These are phyloP conservation scores for Smutsia temminckii DNA, from an alignment of 2,797 vertebrate species.

Conservation along the genomic window DNA sequence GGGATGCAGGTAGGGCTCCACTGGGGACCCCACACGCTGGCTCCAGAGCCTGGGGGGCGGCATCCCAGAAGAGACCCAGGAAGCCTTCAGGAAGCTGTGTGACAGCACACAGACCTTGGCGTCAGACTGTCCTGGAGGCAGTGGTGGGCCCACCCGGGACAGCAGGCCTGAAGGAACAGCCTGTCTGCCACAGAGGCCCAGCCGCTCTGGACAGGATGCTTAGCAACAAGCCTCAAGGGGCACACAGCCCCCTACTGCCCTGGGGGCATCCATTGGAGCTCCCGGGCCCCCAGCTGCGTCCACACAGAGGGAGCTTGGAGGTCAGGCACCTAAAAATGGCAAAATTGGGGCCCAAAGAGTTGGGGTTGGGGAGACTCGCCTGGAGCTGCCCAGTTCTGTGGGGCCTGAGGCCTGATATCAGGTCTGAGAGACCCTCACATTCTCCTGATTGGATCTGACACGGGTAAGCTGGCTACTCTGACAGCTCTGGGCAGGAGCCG, in stretches of 20 bases:
- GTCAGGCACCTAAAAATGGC: too few relatives aligned
- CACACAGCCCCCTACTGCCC: background rate
- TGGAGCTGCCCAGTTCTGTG: background rate
- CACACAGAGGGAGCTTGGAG: background rate
- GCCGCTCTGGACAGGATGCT: fast-evolving
- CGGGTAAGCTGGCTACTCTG: fast-evolving
- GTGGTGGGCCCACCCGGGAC: too few relatives aligned
- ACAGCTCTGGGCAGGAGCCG: background rate
- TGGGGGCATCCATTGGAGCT: background rate
- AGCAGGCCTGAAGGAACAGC: background rate
- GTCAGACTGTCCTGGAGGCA: background rate
- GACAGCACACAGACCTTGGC: background rate
- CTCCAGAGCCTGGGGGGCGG: background rate
- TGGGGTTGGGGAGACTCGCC: background rate
- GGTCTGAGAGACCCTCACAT: background rate
- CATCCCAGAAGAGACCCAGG: background rate
- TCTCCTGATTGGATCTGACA: background rate
- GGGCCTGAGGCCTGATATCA: background rate
- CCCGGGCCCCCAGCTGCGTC: background rate
- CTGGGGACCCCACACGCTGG: too few relatives aligned
- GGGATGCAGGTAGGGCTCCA: background rate
- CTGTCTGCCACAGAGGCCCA: background rate
- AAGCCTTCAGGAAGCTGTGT: background rate
- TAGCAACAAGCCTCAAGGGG: background rate
- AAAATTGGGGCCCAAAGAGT: background rate